Evolutionary conservation across 2,888 invertebrate species (phyloP), one percentile per base, ranked within the genome.

Genomic region (Eurytoma adleriae): DNA sequence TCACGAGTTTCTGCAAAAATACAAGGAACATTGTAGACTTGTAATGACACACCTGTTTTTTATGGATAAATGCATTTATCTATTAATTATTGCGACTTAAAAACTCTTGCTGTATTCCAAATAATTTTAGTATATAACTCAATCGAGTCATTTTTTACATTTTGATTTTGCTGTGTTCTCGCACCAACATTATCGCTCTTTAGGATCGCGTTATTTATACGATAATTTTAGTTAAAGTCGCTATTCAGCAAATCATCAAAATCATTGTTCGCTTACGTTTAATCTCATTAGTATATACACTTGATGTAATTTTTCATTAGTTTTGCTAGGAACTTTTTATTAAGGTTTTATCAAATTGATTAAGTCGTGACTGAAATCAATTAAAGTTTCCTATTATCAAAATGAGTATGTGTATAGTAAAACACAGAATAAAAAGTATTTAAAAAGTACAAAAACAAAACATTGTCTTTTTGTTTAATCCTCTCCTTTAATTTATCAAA

Each of bases 31-130:
- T 61, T 10, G 70, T 40, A 48, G 40, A 27, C 48, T 77, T 54
- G 70, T 79, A 61, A 20, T 67, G 24, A 30, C 20, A 24, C 59
- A 74, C 62, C 57, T 70, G 66, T 77, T 76, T 67, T 48, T 54
- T 69, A 82, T 77, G 66, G 69, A 77, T 72, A 57, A 77, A 76
- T 16, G 82, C 82, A 82, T 82, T 82, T 82, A 79, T 69, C 64
- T 24, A 52, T 64, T 70, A 72, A 78, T 75, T 24, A 68, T 75
- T 57, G 50, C 64, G 64, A 75, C 62, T 76, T 70, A 62, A 71
- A 40, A 72, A 50, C n/a, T 71, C 10, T 73, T 71, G 52, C 54
- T 74, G 27, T 81, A 76, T 72, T 77, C 70, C 69, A 73, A 80
- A 73, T 77, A 74, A 68, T 78, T 72, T 20, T 81, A 71, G 66